These are phyloP conservation scores for Triplophysa bombifrons DNA, from an alignment of 2,797 vertebrate species.

Conservation along the genomic window DNA sequence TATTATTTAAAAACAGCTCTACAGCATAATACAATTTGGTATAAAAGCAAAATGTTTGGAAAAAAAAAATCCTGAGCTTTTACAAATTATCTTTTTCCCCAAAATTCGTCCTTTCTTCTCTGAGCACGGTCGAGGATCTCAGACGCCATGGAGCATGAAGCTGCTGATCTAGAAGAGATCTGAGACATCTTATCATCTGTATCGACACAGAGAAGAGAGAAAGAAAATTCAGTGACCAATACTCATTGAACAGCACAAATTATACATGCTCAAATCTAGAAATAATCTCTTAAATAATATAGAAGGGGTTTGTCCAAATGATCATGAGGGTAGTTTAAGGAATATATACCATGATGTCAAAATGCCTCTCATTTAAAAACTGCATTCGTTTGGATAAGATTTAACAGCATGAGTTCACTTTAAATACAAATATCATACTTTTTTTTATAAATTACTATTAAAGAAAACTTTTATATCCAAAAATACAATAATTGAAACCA, in stretches of 20 bases:
- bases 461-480: neutral
- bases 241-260: neutral
- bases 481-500: conserved; percentile 1
- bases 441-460: neutral
- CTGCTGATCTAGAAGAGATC: conserved; percentile 82
- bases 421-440: neutral
- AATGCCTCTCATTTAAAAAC: neutral
- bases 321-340: neutral
- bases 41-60: too few species aligned
- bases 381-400: neutral
- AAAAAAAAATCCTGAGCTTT: neutral
- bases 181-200: conserved; percentile 83
- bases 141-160: conserved; percentile 81
- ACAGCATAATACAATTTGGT: neutral
- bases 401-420: neutral
- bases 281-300: too few species aligned
- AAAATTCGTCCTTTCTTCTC: conserved; percentile 83
- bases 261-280: neutral
- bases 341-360: neutral
- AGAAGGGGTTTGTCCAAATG: too few species aligned
- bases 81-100: conserved; percentile 72
- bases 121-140: conserved; percentile 82
- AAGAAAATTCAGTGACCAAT: neutral
- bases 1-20: neutral
- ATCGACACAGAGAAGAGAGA: conserved; percentile 3